These are phyloP conservation scores for Lithodes maja DNA, from an alignment of 2,888 invertebrate species.

Conservation along the genomic window DNA sequence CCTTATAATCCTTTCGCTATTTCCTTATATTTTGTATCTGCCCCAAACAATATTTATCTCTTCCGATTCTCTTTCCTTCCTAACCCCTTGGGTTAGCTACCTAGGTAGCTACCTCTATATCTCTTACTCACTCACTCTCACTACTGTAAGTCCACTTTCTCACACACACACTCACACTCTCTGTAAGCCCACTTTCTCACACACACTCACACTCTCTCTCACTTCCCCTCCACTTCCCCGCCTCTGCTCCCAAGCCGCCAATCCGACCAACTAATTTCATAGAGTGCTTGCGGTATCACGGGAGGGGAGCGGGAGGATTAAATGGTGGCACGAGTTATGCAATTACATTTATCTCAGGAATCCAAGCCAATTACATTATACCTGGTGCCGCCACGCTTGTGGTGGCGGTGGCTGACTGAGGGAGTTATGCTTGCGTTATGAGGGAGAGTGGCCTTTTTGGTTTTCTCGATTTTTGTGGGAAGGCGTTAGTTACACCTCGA, in stretches of 20 bases:
- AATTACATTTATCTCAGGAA: slow-evolving; percentile 52
- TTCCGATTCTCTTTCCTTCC: background rate
- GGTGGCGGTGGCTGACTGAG: background rate
- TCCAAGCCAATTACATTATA: slow-evolving; percentile 39
- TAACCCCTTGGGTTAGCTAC: too few relatives aligned
- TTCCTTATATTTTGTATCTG: background rate
- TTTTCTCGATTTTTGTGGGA: background rate
- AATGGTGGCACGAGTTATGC: slow-evolving; percentile 40
- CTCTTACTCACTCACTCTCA: background rate
- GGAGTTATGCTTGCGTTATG: background rate
- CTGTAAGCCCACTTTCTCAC: background rate
- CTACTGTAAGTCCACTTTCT: background rate
- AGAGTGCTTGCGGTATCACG: slow-evolving; percentile 46
- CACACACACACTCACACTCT: background rate
- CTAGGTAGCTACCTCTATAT: background rate
- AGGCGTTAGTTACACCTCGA: background rate
- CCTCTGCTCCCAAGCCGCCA: slow-evolving; percentile 1
- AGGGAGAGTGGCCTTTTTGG: too few relatives aligned
- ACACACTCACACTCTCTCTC: background rate
- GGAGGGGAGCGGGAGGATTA: slow-evolving; percentile 33
- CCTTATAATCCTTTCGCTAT: background rate
- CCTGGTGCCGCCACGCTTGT: background rate
- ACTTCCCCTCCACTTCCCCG: background rate
- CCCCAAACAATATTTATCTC: background rate
- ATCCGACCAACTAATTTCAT: slow-evolving; percentile 48